Base-by-base conservation (phyloP, 2,797 vertebrate species). In the Clarias pachynema region DNA sequence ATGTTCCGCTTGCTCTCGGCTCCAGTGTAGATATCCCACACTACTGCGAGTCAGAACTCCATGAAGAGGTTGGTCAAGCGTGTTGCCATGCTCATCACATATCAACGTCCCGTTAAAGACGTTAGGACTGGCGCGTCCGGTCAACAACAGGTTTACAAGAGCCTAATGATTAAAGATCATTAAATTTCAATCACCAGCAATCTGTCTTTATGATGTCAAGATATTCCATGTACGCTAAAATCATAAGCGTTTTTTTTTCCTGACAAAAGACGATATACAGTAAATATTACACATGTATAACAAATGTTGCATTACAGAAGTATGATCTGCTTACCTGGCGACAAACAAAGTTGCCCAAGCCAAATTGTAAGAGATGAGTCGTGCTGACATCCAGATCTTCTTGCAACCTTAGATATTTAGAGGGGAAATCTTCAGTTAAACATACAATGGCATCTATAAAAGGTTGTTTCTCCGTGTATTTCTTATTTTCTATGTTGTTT, bases 11-110 rank as follows among this genome's bases (percentile, higher is more conserved):
- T 89, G 72, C 1, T 92, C 92, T 69, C 89, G 85, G 75, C 89
- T 92, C 97, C 97, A 97, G 86, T 89, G 87, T 87, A 97, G 93
- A 80, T 95, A 97, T 3, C 97, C 97, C 0, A 98, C 82, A 0
- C 95, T 91, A 2, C 94, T 90, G 53, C 95, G 96, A 3, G 88
- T 70, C 85, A 90, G 85, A 81, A 97, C 81, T 1, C 96, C 96
- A 5, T 92, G 93, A 9, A 94, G 87, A 0, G 89, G 89, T 49
- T 89, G 91, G 82, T 86, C 89, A 57, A 94, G 85, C 5, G 86
- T 75, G 2, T 10, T 62, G 2, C 92, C 93, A 6, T 92, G 89
- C 60, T 91, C 90, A 44, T 92, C 90, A 0, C 31, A 34, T 1
- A 68, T 65, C 79, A 85, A 86, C 1, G 85, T 93, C 49, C 96